These are phyloP conservation scores for Gallinago paraguaiae DNA, from an alignment of 2,113 vertebrate species.

Conservation along the genomic window DNA sequence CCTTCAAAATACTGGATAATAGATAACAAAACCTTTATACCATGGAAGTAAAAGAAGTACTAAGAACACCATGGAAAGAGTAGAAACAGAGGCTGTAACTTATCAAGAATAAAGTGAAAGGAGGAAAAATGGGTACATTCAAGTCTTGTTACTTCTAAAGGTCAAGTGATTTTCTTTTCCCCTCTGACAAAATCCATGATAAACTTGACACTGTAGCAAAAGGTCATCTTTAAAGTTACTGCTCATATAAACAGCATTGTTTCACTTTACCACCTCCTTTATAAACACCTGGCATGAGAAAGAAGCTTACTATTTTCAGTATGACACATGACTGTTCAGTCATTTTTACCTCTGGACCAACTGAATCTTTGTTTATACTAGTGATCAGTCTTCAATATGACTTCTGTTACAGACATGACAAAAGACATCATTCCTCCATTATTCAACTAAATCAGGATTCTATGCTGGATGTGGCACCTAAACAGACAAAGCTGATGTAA, in stretches of 20 bases:
- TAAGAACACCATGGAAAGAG: background rate
- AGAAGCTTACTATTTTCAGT: background rate
- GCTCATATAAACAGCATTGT: background rate
- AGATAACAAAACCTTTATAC: background rate
- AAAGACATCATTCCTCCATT: background rate
- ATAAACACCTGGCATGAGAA: background rate
- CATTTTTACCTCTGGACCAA: background rate
- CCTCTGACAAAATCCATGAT: background rate
- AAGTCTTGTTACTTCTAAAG: constrained; percentile 28
- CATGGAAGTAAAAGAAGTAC: background rate
- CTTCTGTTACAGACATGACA: background rate
- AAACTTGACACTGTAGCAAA: background rate
- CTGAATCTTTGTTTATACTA: background rate
- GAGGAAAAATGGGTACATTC: background rate
- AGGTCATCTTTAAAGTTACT: constrained; percentile 22
- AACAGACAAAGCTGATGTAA: background rate
- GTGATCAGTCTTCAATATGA: background rate
- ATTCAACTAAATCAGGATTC: background rate
- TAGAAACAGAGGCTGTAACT: background rate
- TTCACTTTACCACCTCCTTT: background rate
- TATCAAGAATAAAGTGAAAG: background rate
- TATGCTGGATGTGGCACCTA: background rate
- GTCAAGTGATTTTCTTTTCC: background rate
- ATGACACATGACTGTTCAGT: background rate
- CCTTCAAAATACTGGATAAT: background rate